Conservation (phyloP, 2,888 invertebrate species). For the Agonopterix heracliana region DNA sequence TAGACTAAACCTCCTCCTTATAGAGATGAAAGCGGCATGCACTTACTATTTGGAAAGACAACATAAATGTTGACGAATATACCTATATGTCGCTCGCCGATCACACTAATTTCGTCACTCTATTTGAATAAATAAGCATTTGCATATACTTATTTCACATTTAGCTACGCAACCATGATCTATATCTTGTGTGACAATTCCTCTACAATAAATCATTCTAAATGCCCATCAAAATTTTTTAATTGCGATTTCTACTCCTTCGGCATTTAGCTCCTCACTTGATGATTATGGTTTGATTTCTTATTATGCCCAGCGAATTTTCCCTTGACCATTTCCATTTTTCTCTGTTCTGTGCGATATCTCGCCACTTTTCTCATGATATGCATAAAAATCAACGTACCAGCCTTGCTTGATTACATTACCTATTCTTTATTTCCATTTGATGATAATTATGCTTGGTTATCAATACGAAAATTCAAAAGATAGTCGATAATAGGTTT, state of each 20-base stretch:
- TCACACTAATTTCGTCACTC: constrained; percentile 67
- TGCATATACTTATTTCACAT: constrained; percentile 52
- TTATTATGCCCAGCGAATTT: no score
- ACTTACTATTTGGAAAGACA: not conserved
- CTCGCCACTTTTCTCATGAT: no score
- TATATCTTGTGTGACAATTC: constrained; percentile 44
- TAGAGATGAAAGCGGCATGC: constrained; percentile 8
- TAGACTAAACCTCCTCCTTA: constrained; percentile 6
- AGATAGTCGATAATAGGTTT: no score
- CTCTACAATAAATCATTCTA: constrained; percentile 20
- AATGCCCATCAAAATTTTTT: constrained; percentile 25
- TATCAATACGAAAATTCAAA: no score
- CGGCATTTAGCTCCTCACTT: no score
- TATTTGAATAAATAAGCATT: constrained; percentile 68
- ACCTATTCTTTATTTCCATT: no score
- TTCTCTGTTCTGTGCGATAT: no score
- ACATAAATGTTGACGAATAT: constrained; percentile 2
- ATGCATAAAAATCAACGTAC: no score
- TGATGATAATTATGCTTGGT: no score
- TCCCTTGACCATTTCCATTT: no score
- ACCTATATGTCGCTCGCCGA: constrained; percentile 22
- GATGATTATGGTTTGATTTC: no score
- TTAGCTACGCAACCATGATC: constrained; percentile 45
- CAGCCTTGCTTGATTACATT: no score
- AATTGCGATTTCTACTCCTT: not conserved